phyloP scores from a whole-genome alignment of 2,797 vertebrate species.

The Acrossocheilus wenchowensis region DNA sequence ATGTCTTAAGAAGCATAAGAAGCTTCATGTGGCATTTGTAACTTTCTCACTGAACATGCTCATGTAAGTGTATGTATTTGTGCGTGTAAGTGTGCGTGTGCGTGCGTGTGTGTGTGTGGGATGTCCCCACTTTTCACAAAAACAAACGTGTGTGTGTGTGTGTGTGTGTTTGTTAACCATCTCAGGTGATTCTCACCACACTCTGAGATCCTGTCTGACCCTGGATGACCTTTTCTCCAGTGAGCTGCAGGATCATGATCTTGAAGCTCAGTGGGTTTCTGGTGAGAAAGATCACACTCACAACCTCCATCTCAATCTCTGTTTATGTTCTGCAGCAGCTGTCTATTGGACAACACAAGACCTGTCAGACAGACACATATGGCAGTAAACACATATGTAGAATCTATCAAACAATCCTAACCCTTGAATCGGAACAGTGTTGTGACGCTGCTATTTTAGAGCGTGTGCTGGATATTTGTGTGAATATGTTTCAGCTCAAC shows the following conservation, averaged over 20 bases:
- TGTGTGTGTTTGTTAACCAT: slow-evolving; percentile 12
- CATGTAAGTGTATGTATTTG: not conserved
- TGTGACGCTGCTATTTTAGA: not conserved
- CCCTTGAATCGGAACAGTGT: slow-evolving; percentile 2
- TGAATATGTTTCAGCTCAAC: slow-evolving; percentile 61
- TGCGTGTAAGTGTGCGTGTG: too few relatives aligned
- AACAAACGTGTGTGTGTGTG: not conserved
- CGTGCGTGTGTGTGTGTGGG: not conserved
- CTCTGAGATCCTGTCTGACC: slow-evolving; percentile 67
- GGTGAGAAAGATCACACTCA: slow-evolving; percentile 66
- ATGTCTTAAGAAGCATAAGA: not conserved
- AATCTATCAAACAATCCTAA: not conserved
- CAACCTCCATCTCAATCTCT: not conserved
- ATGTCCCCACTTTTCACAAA: too few relatives aligned
- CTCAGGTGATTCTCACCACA: slow-evolving; percentile 68
- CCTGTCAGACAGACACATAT: not conserved
- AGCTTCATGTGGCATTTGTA: not conserved
- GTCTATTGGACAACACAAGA: not conserved
- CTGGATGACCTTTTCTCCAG: slow-evolving; percentile 76
- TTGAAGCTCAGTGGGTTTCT: slow-evolving; percentile 75
- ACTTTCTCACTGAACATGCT: not conserved
- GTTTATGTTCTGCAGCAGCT: not conserved
- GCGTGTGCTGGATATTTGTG: not conserved
- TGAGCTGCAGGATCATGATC: slow-evolving; percentile 72
- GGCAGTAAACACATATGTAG: not conserved